These are phyloP conservation scores for Myotis daubentonii DNA, from an alignment of 2,797 vertebrate species.

Conservation along the genomic window DNA sequence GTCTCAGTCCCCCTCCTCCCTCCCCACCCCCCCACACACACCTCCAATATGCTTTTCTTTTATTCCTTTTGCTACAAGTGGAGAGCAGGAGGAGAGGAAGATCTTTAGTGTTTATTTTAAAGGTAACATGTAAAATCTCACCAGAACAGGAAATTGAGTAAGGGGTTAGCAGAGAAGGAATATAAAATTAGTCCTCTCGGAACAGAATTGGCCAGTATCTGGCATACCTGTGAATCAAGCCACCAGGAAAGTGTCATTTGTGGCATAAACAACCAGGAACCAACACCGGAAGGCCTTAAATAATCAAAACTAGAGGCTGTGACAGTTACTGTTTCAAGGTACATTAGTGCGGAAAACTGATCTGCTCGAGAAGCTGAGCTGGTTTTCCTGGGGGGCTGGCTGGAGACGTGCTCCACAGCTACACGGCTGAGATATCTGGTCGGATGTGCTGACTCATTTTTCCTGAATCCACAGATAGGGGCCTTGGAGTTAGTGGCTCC, in stretches of 20 bases:
- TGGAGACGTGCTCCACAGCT: not conserved
- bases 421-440: not conserved
- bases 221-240: not conserved
- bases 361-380: not conserved
- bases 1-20: not conserved
- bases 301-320: not conserved
- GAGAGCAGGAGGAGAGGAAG: not conserved
- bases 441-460: not conserved
- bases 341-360: not conserved
- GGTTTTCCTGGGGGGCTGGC: not conserved
- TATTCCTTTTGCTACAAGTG: not conserved
- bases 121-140: conserved; percentile 31
- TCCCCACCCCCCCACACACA: not conserved
- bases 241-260: not conserved
- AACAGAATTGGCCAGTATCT: not conserved
- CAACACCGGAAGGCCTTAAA: not conserved
- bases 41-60: not conserved
- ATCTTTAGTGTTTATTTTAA: conserved; percentile 37
- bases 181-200: not conserved
- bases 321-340: not conserved
- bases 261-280: not conserved
- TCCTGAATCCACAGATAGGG: not conserved
- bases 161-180: not conserved
- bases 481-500: not conserved
- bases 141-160: conserved; percentile 5